Evolutionary conservation across 2,797 vertebrate genomes (phyloP).

Genomic region (Psittacula echo): DNA sequence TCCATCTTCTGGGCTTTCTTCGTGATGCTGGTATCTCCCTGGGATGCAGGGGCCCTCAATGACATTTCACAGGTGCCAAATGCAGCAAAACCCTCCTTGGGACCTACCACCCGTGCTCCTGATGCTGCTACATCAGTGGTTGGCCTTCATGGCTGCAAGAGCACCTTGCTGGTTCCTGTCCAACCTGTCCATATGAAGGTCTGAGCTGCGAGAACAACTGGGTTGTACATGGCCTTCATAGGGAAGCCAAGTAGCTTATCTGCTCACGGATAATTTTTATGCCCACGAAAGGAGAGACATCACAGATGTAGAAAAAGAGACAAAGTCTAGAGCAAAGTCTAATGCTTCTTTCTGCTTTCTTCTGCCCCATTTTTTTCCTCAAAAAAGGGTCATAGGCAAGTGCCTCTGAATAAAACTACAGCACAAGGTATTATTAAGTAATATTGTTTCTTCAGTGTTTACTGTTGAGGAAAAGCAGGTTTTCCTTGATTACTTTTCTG

Average conservation of each 20-base stretch:
- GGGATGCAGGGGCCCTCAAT: too few relatives aligned
- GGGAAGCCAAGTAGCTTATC: neutral
- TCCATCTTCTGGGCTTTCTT: neutral
- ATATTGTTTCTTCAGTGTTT: neutral
- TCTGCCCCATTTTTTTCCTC: neutral
- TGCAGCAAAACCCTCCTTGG: neutral
- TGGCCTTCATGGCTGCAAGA: neutral
- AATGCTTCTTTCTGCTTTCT: neutral
- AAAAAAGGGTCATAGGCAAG: neutral
- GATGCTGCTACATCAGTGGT: neutral
- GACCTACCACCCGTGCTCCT: neutral
- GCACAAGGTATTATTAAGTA: neutral
- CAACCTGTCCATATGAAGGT: neutral
- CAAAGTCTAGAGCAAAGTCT: neutral
- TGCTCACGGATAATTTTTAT: neutral
- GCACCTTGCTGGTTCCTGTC: neutral
- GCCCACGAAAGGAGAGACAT: neutral
- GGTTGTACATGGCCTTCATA: too few relatives aligned
- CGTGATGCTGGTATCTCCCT: neutral
- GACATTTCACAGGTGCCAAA: neutral
- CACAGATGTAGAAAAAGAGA: rapidly evolving
- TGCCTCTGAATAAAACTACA: neutral
- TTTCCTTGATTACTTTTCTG: neutral
- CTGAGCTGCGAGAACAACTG: neutral
- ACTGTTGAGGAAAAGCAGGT: neutral